Base-by-base conservation (phyloP, 2,113 vertebrate species). In the Halcyon malimbica region DNA sequence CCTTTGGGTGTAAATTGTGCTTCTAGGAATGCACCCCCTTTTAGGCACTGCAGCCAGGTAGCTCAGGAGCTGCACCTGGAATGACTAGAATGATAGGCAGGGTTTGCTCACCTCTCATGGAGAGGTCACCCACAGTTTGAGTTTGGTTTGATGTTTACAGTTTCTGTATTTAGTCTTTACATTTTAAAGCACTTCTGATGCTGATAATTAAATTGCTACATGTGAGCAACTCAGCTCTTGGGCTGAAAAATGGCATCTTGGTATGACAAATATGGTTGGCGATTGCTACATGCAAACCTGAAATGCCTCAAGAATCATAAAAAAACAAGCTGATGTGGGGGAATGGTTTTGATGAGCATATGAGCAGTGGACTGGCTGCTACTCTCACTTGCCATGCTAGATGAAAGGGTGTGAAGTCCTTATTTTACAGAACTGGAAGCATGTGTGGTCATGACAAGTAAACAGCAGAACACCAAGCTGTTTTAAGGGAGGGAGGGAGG, bases 391-490 rank as follows among this genome's bases (percentile, higher is more conserved):
- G 31, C 75, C 3, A 2, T 71, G 41, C 39, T 57, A 57, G 57
- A 57, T 7, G 31, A 89, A 97, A 82, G 31, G 3, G 51, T 90
- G 73, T 48, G 35, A 74, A 41, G 37, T n/a, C 50, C 37, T 56
- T 80, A 16, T 73, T 91, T 94, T 31, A 51, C 53, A 37, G 37
- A 91, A 50, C 64, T 84, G 51, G 60, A 71, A 91, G 20, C 10
- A 63, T 96, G 6, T 67, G 77, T 59, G 75, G n/a, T 90, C 46
- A 29, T 33, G 29, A 48, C 93, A 90, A 89, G 15, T 14, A 96
- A 96, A 84, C 41, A 87, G 21, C 7, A 94, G 51, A 94, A 87
- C 81, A 48, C n/a, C 50, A 90, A 88, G 63, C 16, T 80, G 19
- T 75, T 92, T 88, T 92, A 39, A 75, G 54, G 13, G 5, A 14